These are phyloP conservation scores for Oncorhynchus mykiss DNA, from an alignment of 2,113 vertebrate species.

Conservation along the genomic window DNA sequence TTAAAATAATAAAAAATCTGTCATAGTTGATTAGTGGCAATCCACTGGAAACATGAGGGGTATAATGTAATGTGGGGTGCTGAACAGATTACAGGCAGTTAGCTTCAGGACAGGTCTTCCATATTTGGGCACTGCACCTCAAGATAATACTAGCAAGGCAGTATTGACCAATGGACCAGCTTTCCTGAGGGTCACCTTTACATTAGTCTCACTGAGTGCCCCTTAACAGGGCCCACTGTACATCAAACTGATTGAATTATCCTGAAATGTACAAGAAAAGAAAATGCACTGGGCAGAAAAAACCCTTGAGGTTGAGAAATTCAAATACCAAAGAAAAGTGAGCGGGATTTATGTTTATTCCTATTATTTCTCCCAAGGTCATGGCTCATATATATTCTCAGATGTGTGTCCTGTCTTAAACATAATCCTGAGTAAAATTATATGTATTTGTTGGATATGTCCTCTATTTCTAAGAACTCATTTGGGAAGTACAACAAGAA, in stretches of 20 bases:
- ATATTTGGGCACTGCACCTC: background rate
- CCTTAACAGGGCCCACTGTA: background rate
- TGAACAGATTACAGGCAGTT: constrained; percentile 12
- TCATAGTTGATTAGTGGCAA: constrained; percentile 43
- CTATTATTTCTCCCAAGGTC: background rate
- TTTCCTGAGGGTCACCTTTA: background rate
- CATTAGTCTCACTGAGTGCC: background rate
- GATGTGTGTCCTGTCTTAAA: background rate
- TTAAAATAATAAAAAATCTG: constrained; percentile 47
- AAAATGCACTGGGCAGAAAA: background rate
- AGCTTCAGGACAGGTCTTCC: background rate
- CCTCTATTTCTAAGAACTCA: too few relatives aligned
- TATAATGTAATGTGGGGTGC: constrained; percentile 29
- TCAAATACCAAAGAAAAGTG: background rate
- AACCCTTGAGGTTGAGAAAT: background rate
- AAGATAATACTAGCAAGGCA: background rate
- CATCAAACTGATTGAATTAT: background rate
- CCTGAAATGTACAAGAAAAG: background rate
- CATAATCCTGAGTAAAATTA: too few relatives aligned
- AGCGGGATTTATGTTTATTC: constrained; percentile 3
- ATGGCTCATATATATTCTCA: background rate
- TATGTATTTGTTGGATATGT: too few relatives aligned
- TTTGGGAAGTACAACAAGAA: too few relatives aligned
- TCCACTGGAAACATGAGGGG: constrained; percentile 3
- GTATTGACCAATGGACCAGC: background rate